phyloP scores from a whole-genome alignment of 2,797 vertebrate species.

The Gadopsis bispinosus region DNA sequence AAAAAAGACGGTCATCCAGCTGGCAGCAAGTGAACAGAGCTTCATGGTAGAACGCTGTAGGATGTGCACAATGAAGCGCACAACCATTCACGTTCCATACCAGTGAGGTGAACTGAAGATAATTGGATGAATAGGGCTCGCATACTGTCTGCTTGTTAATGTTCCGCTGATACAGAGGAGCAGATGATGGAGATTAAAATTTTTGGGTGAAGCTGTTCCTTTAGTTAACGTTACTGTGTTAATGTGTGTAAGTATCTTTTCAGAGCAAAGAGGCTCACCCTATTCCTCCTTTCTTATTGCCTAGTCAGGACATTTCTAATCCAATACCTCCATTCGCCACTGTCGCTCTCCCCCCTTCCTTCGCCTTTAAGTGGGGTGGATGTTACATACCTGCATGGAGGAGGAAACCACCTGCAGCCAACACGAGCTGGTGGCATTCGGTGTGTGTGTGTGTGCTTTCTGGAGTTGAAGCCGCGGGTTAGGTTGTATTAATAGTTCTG shows the following conservation, averaged over 20 bases:
- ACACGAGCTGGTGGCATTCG: slow-evolving; percentile 42
- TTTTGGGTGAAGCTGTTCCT: not conserved
- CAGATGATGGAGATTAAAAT: not conserved
- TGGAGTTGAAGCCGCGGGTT: slow-evolving; percentile 39
- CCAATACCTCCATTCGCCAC: slow-evolving; percentile 12
- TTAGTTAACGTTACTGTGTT: slow-evolving; percentile 1
- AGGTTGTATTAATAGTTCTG: slow-evolving; percentile 72
- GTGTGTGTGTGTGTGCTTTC: slow-evolving; percentile 37
- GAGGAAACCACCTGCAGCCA: slow-evolving; percentile 58
- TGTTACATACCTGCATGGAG: slow-evolving; percentile 67
- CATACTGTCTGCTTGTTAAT: not conserved
- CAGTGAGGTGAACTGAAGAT: slow-evolving; percentile 1
- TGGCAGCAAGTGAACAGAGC: slow-evolving; percentile 36
- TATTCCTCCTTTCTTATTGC: not conserved
- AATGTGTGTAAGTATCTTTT: slow-evolving; percentile 10
- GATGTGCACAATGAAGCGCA: slow-evolving; percentile 8
- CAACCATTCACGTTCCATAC: slow-evolving; percentile 16
- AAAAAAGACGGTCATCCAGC: slow-evolving; percentile 50
- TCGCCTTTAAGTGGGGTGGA: slow-evolving; percentile 33
- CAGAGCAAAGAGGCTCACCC: not conserved
- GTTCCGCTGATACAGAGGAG: slow-evolving; percentile 21
- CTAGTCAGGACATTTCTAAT: slow-evolving; percentile 30
- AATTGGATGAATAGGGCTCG: slow-evolving; percentile 9
- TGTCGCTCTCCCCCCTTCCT: not conserved
- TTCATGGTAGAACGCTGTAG: slow-evolving; percentile 27